phyloP scores from a whole-genome alignment of 2,797 vertebrate genomes.

The Pygocentrus nattereri region DNA sequence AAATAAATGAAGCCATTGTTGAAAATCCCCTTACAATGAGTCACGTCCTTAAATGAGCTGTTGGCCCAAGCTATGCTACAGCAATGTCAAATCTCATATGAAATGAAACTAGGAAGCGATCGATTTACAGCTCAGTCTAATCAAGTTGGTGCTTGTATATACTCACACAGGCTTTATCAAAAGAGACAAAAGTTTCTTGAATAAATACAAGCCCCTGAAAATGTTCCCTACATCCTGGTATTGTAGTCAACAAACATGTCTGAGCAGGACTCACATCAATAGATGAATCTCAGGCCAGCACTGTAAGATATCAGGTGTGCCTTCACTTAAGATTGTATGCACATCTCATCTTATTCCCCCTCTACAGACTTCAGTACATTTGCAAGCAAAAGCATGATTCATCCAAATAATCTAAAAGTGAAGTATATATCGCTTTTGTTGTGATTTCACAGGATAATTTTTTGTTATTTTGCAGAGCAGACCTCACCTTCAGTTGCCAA shows the following conservation, averaged over 20 bases:
- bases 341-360: not conserved
- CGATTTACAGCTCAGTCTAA: constrained; percentile 52
- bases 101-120: constrained; percentile 55
- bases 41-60: constrained; percentile 8
- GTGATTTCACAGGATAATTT: not conserved
- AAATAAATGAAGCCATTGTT: constrained; percentile 22
- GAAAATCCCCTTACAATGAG: constrained; percentile 36
- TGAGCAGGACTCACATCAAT: constrained; percentile 84
- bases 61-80: constrained; percentile 21
- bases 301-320: constrained; percentile 54
- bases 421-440: not conserved
- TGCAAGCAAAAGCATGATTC: not conserved
- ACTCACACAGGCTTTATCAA: constrained; percentile 45
- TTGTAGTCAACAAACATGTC: constrained; percentile 90
- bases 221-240: constrained; percentile 87
- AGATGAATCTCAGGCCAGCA: constrained; percentile 70
- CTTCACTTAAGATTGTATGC: not conserved
- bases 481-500: not conserved
- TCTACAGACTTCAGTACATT: constrained; percentile 10
- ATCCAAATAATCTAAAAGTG: not conserved
- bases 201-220: constrained; percentile 85
- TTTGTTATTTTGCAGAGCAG: not conserved
- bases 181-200: constrained; percentile 89
- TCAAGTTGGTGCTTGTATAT: constrained; percentile 54
- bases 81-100: constrained; percentile 28